Evolutionary conservation across 2,888 invertebrate genomes (phyloP), one percentile per base, ranked within the genome.

Genomic region (Liopterus haemorrhoidalis): DNA sequence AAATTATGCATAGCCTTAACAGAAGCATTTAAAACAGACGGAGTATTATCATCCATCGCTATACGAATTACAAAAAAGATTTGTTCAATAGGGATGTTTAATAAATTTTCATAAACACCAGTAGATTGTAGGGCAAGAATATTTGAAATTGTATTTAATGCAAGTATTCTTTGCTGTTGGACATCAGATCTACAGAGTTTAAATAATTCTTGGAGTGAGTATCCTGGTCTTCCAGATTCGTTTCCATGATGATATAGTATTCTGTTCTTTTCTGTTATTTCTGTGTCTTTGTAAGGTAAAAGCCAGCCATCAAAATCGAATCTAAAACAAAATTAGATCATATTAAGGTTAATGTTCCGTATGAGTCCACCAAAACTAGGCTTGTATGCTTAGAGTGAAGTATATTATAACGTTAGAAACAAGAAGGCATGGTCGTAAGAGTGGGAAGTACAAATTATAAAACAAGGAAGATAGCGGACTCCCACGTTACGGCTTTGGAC

Each of bases 231-330:
- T 49, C 83, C 85, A 5, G 92, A 85, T 64, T 96, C 95, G 53
- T 90, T 86, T 0, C 94, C 94, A 67, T 96, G 96, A 65, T 95
- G 88, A 66, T 91, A 92, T 11, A 96, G 72, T 27, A 80, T 82
- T 18, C 77, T 64, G 50, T 76, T 75, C 35, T 72, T 72, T 45
- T 75, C 73, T 16, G 76, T 68, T 57, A 80, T 76, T 72, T 76
- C 50, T 68, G 69, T 49, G 67, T 81, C 79, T 31, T 78, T 72
- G 55, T 81, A 89, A 0, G 89, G 86, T 40, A 89, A 62, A 1
- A 91, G 67, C 55, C 82, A 76, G 2, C 89, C 90, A 54, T 80
- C 78, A 64, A 91, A 90, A 69, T 89, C 82, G 68, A 92, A 92
- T 52, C 82, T 70, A 48, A 28, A 55, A 56, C 24, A 24, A 20